Percentiles rank a stretch among this genome's conserved stretches.
These are phyloP conservation scores for Lysandra coridon DNA, from an alignment of 2,888 invertebrate genomes.

Conservation along the genomic window DNA sequence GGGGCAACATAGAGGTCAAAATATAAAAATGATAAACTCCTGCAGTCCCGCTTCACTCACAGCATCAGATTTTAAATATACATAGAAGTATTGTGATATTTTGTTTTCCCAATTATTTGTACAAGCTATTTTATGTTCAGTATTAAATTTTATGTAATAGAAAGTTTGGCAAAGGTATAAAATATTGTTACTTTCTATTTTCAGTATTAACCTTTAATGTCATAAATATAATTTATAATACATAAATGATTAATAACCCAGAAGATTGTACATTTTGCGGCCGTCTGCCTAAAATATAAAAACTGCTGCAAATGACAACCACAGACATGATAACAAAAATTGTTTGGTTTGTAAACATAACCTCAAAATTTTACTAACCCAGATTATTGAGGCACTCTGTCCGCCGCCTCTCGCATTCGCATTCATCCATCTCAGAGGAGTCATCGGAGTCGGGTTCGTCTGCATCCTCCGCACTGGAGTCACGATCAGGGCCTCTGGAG, in stretches of 20 bases:
- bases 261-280: too few relatives aligned
- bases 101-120: background rate
- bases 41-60: too few relatives aligned
- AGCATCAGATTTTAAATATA: too few relatives aligned
- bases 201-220: background rate
- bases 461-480: slow-evolving; percentile 88
- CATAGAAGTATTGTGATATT: too few relatives aligned
- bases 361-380: slow-evolving; percentile 66
- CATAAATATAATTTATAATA: background rate
- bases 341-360: slow-evolving; percentile 73
- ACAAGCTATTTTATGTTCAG: background rate
- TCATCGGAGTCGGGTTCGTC: slow-evolving; percentile 92
- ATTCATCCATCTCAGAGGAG: slow-evolving; percentile 95
- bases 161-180: background rate
- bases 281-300: too few relatives aligned
- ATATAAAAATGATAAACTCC: too few relatives aligned
- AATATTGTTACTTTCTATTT: background rate
- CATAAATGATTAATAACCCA: background rate
- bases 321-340: slow-evolving; percentile 40
- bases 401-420: slow-evolving; percentile 91
- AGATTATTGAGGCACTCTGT: slow-evolving; percentile 92
- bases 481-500: slow-evolving; percentile 83
- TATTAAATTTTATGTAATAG: background rate
- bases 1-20: too few relatives aligned
- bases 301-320: background rate